phyloP scores from a whole-genome alignment of 2,888 invertebrate genomes.

The Drosophila anomelani region DNA sequence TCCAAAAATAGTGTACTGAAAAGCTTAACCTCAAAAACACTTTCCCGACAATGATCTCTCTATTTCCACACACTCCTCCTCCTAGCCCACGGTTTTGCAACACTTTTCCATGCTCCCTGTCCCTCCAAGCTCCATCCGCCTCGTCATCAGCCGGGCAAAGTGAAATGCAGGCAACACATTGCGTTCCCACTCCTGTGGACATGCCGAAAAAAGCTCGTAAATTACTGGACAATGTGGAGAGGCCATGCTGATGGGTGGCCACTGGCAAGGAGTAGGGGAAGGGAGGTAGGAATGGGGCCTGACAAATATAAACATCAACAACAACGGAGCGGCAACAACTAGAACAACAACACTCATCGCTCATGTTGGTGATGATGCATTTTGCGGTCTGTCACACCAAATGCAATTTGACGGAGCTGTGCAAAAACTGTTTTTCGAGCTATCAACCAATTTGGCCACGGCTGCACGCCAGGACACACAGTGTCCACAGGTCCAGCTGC shows the following conservation, averaged over 20 bases:
- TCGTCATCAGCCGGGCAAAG: slow-evolving; percentile 54
- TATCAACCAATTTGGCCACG: slow-evolving; percentile 83
- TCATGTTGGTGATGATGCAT: slow-evolving; percentile 84
- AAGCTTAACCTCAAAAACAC: slow-evolving; percentile 74
- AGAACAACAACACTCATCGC: slow-evolving; percentile 79
- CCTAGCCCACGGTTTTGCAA: slow-evolving; percentile 38
- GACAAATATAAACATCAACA: slow-evolving; percentile 79
- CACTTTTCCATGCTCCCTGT: slow-evolving; percentile 31
- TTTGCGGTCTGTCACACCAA: slow-evolving; percentile 84
- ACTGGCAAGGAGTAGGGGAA: neutral
- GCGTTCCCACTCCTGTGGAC: slow-evolving; percentile 49
- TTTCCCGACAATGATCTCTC: slow-evolving; percentile 60
- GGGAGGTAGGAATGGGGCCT: slow-evolving; percentile 14
- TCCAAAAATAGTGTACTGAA: slow-evolving; percentile 42
- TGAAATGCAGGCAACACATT: slow-evolving; percentile 70
- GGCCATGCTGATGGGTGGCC: slow-evolving; percentile 36
- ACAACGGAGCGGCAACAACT: slow-evolving; percentile 59
- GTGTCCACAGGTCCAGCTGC: slow-evolving; percentile 34
- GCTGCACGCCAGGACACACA: slow-evolving; percentile 66
- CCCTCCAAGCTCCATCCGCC: slow-evolving; percentile 18
- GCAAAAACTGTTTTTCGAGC: slow-evolving; percentile 81
- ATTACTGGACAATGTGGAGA: slow-evolving; percentile 72
- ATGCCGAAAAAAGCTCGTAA: slow-evolving; percentile 74
- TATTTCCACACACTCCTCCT: slow-evolving; percentile 6
- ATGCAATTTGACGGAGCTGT: slow-evolving; percentile 83